These are phyloP conservation scores for Daphoenositta chrysoptera DNA, from an alignment of 2,113 vertebrate species.

Conservation along the genomic window DNA sequence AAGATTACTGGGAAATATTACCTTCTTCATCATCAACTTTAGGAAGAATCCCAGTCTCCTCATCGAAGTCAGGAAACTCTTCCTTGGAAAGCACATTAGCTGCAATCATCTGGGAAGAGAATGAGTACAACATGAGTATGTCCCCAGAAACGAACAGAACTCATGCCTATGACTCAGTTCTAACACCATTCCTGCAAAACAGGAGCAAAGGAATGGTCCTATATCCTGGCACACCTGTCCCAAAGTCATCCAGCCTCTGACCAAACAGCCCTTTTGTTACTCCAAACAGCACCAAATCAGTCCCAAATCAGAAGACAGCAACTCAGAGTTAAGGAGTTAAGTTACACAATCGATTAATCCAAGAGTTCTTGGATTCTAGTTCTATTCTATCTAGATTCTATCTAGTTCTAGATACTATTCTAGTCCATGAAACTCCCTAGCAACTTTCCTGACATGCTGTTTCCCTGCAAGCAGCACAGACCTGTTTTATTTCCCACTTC, in stretches of 20 bases:
- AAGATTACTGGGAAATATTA: conserved; percentile 29
- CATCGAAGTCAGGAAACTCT: conserved; percentile 98
- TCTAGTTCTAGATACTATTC: too few species aligned
- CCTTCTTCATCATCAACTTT: conserved; percentile 99
- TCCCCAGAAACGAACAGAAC: rapidly evolving
- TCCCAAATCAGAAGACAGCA: background rate
- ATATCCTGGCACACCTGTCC: background rate
- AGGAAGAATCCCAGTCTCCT: conserved; percentile 96
- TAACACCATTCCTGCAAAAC: background rate
- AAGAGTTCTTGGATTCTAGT: too few species aligned
- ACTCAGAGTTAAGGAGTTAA: background rate
- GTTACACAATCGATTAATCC: background rate
- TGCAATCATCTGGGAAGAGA: conserved; percentile 89
- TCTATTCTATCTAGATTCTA: too few species aligned
- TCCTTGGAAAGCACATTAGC: conserved; percentile 98
- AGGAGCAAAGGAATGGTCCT: background rate
- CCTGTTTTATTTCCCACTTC: conserved; percentile 99
- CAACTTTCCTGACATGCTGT: rapidly evolving
- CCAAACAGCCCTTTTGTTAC: background rate
- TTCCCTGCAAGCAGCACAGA: background rate
- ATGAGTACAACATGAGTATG: background rate
- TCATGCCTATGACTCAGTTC: background rate
- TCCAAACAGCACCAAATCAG: background rate
- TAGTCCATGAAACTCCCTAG: background rate
- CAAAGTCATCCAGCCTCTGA: background rate